A percentile compares a stretch with the other conserved stretches of the same genome.
These are phyloP conservation scores for Pristiophorus japonicus DNA, from an alignment of 2,113 vertebrate species.

Conservation along the genomic window DNA sequence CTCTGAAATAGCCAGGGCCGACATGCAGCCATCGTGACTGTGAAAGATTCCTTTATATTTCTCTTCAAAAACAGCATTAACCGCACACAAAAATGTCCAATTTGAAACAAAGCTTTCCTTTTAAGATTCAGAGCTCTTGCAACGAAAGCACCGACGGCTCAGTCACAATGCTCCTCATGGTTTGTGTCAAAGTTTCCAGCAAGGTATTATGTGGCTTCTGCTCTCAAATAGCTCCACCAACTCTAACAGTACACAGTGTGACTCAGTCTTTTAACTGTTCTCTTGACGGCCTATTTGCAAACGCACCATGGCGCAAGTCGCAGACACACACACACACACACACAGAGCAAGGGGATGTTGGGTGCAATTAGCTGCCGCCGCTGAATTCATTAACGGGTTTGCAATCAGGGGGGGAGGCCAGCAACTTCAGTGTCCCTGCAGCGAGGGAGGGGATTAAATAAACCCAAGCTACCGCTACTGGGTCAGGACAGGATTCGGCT, in stretches of 20 bases:
- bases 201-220: background rate
- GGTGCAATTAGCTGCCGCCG: background rate
- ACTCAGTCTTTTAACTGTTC: background rate
- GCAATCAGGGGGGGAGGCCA: background rate
- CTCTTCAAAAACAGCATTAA: background rate
- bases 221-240: background rate
- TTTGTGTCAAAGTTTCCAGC: constrained; percentile 11
- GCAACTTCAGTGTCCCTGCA: background rate
- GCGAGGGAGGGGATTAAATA: background rate
- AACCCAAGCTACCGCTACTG: background rate
- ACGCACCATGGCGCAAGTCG: background rate
- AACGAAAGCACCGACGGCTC: background rate
- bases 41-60: background rate
- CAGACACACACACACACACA: background rate
- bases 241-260: background rate
- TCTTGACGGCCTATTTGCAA: background rate
- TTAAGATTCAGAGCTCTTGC: background rate
- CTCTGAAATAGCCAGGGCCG: background rate
- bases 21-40: background rate
- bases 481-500: background rate
- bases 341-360: background rate
- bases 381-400: background rate
- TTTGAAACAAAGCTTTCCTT: constrained; percentile 14
- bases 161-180: background rate
- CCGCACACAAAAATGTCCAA: background rate